Evolutionary conservation across 2,888 invertebrate genomes (phyloP), one percentile per base, ranked within the genome.

Genomic region (Leptopilina syphax): DNA sequence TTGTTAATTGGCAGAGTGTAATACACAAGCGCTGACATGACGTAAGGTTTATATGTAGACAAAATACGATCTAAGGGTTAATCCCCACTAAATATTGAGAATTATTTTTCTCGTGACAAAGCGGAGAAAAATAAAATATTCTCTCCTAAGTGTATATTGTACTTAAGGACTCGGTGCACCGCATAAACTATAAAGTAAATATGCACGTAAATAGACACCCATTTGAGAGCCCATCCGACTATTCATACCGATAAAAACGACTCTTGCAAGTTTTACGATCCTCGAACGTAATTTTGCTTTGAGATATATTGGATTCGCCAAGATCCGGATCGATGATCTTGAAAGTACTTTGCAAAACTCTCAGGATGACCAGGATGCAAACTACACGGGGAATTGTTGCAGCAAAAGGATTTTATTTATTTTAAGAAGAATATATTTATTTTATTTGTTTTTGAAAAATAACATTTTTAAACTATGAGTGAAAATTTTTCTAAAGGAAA

Each of bases 311-410:
- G 50, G 50, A 87, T 88, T 87, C 87, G 86, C 87, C 86, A 86
- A 87, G 87, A 88, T 87, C 87, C 88, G 88, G 87, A 88, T 88
- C 86, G 88, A 87, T 87, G 83, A 78, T 81, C 81, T 79, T 81
- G 80, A 77, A 80, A 78, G 82, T 68, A 81, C 73, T 50, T 50
- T 50, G 50, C 9, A 50, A 50, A 50, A 9, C 34, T 54, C 50
- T 57, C 27, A 54, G 50, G 54, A 54, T 54, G 13, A 73, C 27
- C 73, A 73, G 73, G 73, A 73, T 73, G n/a, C 54, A 54, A 50
- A 34, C n/a, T 8, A 41, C 41, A 18, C 41, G 6, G 1, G 6
- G 41, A 41, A 41, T 18, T 18, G 18, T 18, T 18, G 18, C 18
- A 18, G 18, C 18, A 18, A 18, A 18, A 3, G 34, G 34, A 34